Percentiles rank a stretch among this genome's conserved stretches.
Conservation (phyloP, 1,140 invertebrate genomes). For the Aphidius ervi region DNA sequence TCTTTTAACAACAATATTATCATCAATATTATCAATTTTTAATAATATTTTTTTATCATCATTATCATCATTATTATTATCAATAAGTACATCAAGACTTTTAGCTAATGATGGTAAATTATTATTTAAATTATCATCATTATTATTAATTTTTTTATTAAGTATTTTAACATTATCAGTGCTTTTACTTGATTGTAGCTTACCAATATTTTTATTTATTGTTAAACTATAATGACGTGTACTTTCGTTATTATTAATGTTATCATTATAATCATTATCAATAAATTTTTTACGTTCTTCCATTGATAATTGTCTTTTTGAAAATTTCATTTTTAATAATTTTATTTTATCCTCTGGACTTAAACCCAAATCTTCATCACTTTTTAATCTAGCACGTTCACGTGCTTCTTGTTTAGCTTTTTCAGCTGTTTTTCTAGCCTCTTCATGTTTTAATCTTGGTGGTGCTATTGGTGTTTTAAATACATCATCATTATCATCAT, state of each 20-base stretch:
- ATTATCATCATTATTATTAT: constrained; percentile 19
- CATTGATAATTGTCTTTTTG: constrained; percentile 40
- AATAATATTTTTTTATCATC: constrained; percentile 4
- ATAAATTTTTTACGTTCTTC: constrained; percentile 38
- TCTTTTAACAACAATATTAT: constrained; percentile 30
- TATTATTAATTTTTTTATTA: constrained; percentile 30
- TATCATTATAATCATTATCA: constrained; percentile 33
- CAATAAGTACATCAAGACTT: constrained; percentile 45
- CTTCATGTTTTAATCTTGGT: constrained; percentile 50
- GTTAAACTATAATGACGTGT: constrained; percentile 38
- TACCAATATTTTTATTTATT: constrained; percentile 28
- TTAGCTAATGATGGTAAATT: constrained; percentile 37
- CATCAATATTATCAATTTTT: not conserved
- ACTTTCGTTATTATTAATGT: constrained; percentile 28
- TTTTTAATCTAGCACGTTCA: constrained; percentile 64
- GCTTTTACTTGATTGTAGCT: constrained; percentile 48
- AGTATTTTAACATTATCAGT: constrained; percentile 47
- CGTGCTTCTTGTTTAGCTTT: constrained; percentile 64
- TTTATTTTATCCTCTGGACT: constrained; percentile 68
- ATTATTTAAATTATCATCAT: constrained; percentile 21
- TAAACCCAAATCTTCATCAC: constrained; percentile 67
- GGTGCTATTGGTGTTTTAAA: constrained; percentile 53
- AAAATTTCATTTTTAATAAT: constrained; percentile 53
- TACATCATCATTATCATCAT: constrained; percentile 12
- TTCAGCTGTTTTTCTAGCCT: constrained; percentile 54